Evolutionary conservation across 2,113 vertebrate species (phyloP), one percentile per base, ranked within the genome.

Genomic region (Etia nguti): DNA sequence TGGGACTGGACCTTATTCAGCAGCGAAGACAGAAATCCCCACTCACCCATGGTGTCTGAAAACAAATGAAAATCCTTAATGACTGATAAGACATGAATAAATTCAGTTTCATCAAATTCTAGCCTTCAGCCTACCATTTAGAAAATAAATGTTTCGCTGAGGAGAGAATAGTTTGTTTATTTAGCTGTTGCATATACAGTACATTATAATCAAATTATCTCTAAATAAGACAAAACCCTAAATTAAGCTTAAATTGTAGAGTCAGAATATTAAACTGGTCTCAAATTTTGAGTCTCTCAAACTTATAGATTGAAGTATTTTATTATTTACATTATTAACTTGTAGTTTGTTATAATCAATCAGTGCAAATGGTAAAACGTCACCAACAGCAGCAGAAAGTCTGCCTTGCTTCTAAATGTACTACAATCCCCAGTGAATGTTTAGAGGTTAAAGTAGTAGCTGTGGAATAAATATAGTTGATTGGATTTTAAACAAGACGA

Each of bases 1-100:
- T 99, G 98, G 79, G 98, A 97, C 96, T 99, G 98, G 0, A 98
- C 98, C 41, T 98, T 99, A 92, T 97, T 97, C 93, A 99, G 95
- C 91, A 97, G 93, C 7, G 85, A 82, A 10, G 98, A 97, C 95
- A 99, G 96, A 92, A 99, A 97, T 31, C 96, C 87, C 95, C 95
- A 96, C 46, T 96, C 95, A 34, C 96, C 96, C 96, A 96, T 96
- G 55, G 41, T 93, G 10, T 65, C 83, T 89, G 75, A 59, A 82
- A 75, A 18, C 70, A 89, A 75, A 62, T n/a, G 2, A 12, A 84
- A 16, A 55, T 13, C 18, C 55, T 24, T 9, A 38, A 5, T 31
- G 20, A 56, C 62, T 20, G 7, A 31, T 20, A 15, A 81, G 48
- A 31, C 31, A 26, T 20, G 46, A 50, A 77, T 50, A 50, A 50